Evolutionary conservation across 2,113 vertebrate species (phyloP).

Genomic region (Blennius ocellaris): DNA sequence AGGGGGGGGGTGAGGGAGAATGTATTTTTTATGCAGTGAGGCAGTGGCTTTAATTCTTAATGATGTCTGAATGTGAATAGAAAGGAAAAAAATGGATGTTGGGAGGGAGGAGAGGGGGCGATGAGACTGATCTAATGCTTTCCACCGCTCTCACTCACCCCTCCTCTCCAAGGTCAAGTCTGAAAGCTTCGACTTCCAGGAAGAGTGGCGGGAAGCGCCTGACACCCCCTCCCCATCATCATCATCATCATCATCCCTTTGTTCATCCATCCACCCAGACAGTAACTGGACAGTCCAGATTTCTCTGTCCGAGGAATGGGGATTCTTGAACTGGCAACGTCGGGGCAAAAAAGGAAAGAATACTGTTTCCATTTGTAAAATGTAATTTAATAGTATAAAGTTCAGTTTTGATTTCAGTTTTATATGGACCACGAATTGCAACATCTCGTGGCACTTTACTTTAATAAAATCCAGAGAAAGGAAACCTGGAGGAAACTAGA

Average conservation of each 20-base stretch:
- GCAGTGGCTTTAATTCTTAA: conserved; percentile 49
- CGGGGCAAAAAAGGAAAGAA: no score
- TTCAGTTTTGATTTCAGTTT: no score
- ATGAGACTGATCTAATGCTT: conserved; percentile 48
- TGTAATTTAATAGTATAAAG: no score
- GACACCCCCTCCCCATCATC: neutral
- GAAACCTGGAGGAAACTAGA: no score
- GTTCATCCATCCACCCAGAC: no score
- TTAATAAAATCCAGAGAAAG: no score
- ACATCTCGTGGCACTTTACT: no score
- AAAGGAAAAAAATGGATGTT: neutral
- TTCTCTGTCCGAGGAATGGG: neutral
- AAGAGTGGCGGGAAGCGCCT: conserved; percentile 4
- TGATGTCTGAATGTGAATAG: conserved; percentile 31
- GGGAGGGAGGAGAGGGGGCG: neutral
- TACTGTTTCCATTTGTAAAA: no score
- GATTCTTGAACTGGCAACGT: no score
- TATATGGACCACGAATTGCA: no score
- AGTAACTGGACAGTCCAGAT: no score
- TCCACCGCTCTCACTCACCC: neutral
- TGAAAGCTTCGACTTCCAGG: conserved; percentile 38
- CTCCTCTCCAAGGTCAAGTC: conserved; percentile 29
- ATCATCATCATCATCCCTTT: neutral
- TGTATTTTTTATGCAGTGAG: conserved; percentile 41
- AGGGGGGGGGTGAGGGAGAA: conserved; percentile 17